A percentile compares a stretch with the other conserved stretches of the same genome.
Conservation (phyloP, 2,888 invertebrate genomes). For the Drosophila lacicola region DNA sequence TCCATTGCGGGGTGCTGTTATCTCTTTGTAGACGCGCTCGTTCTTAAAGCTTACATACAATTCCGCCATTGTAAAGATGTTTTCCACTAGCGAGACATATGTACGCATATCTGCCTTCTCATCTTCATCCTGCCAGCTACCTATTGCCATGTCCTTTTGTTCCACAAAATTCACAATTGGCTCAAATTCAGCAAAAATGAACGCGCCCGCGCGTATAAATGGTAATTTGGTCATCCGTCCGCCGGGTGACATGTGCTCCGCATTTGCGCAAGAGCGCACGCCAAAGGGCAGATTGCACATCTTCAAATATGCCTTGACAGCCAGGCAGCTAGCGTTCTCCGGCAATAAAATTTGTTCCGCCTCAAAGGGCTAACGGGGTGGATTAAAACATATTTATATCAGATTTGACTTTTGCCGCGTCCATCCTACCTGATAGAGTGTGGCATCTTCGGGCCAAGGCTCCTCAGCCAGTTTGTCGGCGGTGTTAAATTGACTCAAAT, state of each 20-base stretch:
- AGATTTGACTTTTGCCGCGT: not conserved
- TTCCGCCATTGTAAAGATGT: slow-evolving; percentile 96
- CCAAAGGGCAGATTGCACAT: slow-evolving; percentile 95
- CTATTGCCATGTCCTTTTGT: slow-evolving; percentile 92
- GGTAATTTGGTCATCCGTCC: slow-evolving; percentile 91
- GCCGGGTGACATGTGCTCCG: slow-evolving; percentile 98
- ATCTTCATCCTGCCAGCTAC: slow-evolving; percentile 89
- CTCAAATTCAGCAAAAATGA: slow-evolving; percentile 95
- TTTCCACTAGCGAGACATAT: slow-evolving; percentile 95
- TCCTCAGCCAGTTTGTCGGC: slow-evolving; percentile 89
- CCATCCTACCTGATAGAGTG: slow-evolving; percentile 87
- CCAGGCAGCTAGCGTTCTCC: slow-evolving; percentile 96
- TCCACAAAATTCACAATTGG: slow-evolving; percentile 95
- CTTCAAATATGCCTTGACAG: slow-evolving; percentile 96
- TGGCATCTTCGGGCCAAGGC: slow-evolving; percentile 95
- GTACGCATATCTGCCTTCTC: slow-evolving; percentile 97
- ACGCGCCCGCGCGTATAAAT: slow-evolving; percentile 95
- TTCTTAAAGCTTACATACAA: slow-evolving; percentile 94
- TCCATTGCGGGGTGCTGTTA: slow-evolving; percentile 94
- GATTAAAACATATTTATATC: not conserved
- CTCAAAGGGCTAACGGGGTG: slow-evolving; percentile 89
- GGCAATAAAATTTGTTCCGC: slow-evolving; percentile 97
- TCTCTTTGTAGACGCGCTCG: slow-evolving; percentile 90
- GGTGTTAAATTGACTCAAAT: slow-evolving; percentile 80
- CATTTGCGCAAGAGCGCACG: slow-evolving; percentile 94